A percentile compares a stretch with the other conserved stretches of the same genome.
phyloP scores from a whole-genome alignment of 2,797 vertebrate genomes.

The Pangasius sanitwongsei region DNA sequence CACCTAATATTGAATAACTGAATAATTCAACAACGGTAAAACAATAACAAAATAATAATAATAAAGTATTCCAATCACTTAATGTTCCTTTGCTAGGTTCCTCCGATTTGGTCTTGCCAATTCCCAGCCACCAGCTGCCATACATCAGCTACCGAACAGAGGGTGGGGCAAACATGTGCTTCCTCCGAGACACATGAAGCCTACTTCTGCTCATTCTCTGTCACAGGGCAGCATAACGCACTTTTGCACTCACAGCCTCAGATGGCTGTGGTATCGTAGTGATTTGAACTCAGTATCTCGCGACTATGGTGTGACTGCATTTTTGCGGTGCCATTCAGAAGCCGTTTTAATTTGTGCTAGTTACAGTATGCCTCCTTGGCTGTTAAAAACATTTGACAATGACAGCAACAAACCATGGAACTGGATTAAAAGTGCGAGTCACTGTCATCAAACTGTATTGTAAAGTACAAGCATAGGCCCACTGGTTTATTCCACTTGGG shows the following conservation, averaged over 20 bases:
- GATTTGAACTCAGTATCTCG: background rate
- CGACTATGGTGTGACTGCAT: background rate
- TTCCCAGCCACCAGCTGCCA: background rate
- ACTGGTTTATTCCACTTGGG: background rate
- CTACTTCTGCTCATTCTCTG: background rate
- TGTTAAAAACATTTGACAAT: background rate
- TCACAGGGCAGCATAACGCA: background rate
- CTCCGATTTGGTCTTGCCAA: no score
- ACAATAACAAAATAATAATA: background rate
- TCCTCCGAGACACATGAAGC: background rate
- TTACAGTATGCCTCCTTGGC: background rate
- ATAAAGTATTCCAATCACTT: background rate
- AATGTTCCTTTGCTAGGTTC: background rate
- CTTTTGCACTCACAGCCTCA: background rate
- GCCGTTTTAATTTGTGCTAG: background rate
- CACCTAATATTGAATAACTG: background rate
- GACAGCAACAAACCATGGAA: background rate
- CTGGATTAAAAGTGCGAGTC: background rate
- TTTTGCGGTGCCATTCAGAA: background rate
- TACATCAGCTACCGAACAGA: background rate
- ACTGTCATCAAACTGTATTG: background rate
- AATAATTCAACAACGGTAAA: background rate
- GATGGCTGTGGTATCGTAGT: background rate
- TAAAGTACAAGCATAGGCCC: background rate
- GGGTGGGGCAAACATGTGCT: background rate